phyloP scores from a whole-genome alignment of 2,113 vertebrate genomes.

The Chrysochloris asiatica region DNA sequence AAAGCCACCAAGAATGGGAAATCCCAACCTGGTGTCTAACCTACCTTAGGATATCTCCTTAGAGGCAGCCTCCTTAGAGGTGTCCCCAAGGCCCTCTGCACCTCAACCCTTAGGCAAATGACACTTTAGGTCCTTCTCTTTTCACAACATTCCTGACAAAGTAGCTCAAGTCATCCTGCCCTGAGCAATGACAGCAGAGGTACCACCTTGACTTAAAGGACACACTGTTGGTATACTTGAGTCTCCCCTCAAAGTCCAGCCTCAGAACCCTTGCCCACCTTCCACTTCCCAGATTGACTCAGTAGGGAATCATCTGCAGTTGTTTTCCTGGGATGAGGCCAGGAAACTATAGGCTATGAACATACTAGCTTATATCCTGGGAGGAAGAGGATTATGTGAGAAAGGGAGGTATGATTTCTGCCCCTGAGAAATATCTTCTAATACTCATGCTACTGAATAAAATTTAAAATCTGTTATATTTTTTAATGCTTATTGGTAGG shows the following conservation, averaged over 20 bases:
- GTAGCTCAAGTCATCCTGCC: not conserved
- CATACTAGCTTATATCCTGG: not conserved
- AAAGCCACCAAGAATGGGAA: slow-evolving; percentile 60
- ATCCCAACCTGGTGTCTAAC: slow-evolving; percentile 52
- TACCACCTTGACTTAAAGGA: not conserved
- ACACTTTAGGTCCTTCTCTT: not conserved
- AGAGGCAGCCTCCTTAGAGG: not conserved
- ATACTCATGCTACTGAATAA: slow-evolving; percentile 6
- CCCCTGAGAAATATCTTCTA: slow-evolving; percentile 1
- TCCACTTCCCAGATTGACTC: slow-evolving; percentile 9
- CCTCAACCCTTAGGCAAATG: not conserved
- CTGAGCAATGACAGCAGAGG: not conserved
- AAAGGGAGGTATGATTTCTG: not conserved
- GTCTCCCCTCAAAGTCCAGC: not conserved
- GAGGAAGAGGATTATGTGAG: not conserved
- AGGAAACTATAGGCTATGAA: not conserved
- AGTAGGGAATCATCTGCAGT: not conserved
- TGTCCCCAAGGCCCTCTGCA: not conserved
- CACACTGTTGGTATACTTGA: not conserved
- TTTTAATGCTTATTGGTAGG: slow-evolving; percentile 24
- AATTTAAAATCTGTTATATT: not conserved
- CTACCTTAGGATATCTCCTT: slow-evolving; percentile 33
- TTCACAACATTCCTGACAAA: not conserved
- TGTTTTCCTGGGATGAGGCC: not conserved
- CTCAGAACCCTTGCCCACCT: slow-evolving; percentile 4